phyloP scores from a whole-genome alignment of 2,113 vertebrate genomes.

The Pongo abelii region DNA sequence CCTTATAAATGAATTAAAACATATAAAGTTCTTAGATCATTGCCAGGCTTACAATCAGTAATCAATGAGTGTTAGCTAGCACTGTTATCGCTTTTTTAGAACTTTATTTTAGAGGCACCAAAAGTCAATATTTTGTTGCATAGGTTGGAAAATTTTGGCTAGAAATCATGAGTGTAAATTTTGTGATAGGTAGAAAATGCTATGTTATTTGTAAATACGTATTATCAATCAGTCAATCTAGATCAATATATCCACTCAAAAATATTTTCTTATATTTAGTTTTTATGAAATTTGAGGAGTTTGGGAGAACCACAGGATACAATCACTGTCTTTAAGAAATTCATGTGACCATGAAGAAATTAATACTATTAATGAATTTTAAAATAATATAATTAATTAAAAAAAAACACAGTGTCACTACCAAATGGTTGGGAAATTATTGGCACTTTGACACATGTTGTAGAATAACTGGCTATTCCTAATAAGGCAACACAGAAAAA shows the following conservation, averaged over 20 bases:
- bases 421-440: background rate
- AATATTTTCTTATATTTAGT: background rate
- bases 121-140: background rate
- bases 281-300: background rate
- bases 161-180: background rate
- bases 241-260: background rate
- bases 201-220: background rate
- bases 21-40: background rate
- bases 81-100: background rate
- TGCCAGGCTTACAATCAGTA: background rate
- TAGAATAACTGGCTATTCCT: background rate
- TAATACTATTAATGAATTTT: background rate
- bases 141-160: background rate
- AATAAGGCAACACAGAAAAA: background rate
- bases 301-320: background rate
- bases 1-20: background rate
- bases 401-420: background rate
- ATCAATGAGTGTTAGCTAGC: background rate
- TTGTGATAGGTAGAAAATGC: background rate
- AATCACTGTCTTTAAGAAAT: background rate
- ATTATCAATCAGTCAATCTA: background rate
- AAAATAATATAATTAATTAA: background rate
- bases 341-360: background rate
- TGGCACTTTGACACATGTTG: background rate
- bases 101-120: background rate